These are phyloP conservation scores for Macroglossus sobrinus DNA, from an alignment of 2,113 vertebrate genomes.

Conservation along the genomic window DNA sequence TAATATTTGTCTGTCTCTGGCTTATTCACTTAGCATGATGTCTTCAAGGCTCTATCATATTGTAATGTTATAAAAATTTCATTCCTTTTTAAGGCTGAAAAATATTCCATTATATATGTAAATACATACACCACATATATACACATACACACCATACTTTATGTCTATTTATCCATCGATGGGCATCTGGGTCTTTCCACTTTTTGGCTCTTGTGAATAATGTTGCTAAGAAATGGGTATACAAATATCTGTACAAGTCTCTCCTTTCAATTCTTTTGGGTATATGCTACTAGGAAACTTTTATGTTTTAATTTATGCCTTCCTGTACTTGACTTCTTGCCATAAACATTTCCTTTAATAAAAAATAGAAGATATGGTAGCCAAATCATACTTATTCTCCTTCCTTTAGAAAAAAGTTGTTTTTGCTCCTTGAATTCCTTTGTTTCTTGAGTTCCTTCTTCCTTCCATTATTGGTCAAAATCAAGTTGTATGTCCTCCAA, in stretches of 20 bases:
- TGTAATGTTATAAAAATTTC: background rate
- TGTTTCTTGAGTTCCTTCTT: background rate
- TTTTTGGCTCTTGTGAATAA: background rate
- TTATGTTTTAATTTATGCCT: background rate
- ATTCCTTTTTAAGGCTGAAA: background rate
- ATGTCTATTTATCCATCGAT: background rate
- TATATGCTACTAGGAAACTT: background rate
- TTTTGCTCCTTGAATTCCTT: background rate
- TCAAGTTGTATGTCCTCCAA: background rate
- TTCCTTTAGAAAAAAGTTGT: background rate
- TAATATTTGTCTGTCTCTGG: background rate
- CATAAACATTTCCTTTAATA: slow-evolving; percentile 8
- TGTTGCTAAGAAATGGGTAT: background rate
- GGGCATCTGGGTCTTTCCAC: background rate
- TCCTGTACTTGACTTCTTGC: background rate
- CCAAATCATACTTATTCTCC: background rate
- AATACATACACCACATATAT: background rate
- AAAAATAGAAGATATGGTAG: background rate
- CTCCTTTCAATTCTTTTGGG: slow-evolving; percentile 12
- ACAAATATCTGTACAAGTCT: background rate
- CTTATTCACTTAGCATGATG: background rate
- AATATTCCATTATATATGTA: background rate
- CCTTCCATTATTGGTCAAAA: background rate
- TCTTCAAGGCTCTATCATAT: background rate
- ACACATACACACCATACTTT: background rate